A percentile compares a stretch with the other conserved stretches of the same genome.
phyloP scores from a whole-genome alignment of 64 coral and sea anemone genomes.

The Orbicella faveolata region DNA sequence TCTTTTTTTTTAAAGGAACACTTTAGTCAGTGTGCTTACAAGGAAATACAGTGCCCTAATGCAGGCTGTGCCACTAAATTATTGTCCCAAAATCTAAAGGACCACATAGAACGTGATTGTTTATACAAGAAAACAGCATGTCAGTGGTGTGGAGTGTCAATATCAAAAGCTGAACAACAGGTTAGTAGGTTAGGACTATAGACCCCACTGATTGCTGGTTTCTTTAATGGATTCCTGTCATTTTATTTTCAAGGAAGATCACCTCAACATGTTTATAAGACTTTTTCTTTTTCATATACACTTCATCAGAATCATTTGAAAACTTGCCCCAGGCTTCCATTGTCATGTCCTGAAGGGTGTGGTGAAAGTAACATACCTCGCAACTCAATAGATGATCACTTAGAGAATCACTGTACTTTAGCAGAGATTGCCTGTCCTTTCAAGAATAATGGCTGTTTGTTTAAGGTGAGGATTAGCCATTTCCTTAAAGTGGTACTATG shows the following conservation, averaged over 20 bases:
- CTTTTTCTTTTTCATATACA: neutral
- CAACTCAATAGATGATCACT: neutral
- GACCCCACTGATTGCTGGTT: neutral
- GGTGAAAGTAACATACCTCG: neutral
- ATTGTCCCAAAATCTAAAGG: conserved; percentile 7
- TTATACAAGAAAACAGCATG: conserved; percentile 41
- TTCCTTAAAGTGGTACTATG: too few relatives aligned
- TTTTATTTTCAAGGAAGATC: neutral
- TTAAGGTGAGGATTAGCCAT: neutral
- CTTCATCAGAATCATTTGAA: neutral
- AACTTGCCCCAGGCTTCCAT: neutral
- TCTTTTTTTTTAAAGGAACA: conserved; percentile 25
- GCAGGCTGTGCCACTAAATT: conserved; percentile 37
- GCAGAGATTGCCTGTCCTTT: neutral
- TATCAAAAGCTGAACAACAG: conserved; percentile 26
- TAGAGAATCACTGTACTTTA: neutral
- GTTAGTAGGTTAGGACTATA: neutral
- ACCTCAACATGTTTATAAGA: neutral
- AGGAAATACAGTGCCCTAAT: conserved; percentile 48
- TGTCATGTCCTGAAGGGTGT: neutral
- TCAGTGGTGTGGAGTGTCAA: conserved; percentile 43
- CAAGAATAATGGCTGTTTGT: neutral
- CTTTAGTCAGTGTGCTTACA: conserved; percentile 21
- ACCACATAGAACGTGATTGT: conserved; percentile 28
- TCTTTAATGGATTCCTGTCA: neutral